Base-by-base conservation (phyloP, 1,140 invertebrate genomes). In the Eupeodes corollae region DNA sequence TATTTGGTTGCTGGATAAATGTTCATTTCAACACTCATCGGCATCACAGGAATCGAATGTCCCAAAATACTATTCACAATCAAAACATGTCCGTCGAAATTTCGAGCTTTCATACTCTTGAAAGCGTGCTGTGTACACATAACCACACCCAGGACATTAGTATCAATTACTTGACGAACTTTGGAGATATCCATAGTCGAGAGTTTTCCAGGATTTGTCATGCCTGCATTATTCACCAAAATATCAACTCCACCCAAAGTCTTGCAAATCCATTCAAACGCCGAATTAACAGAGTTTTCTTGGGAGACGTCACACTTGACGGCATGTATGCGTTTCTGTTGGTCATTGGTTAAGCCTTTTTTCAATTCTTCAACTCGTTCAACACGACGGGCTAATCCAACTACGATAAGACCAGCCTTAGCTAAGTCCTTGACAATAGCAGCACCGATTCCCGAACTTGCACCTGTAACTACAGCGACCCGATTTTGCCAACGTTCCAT, bases 181-280 rank as follows among this genome's bases (percentile, higher is more conserved):
- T 32, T 63, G 47, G 15, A 15, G 19, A 26, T 35, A 61, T 54
- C 71, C 74, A 74, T 55, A 71, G 51, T 53, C 48, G 77, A 74
- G 12, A 67, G 52, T 47, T 64, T 55, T 70, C 79, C 82, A 73
- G 74, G 52, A 71, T 52, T 47, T 0, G 67, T 56, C 0, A 79
- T 52, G 0, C 80, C 85, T 1, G 86, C 85, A 60, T 84, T 86
- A 58, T 88, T 89, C 26, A 89, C 69, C 38, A 86, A 66, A 6
- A 88, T 69, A 57, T 87, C 79, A 1, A 83, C 66, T 8, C 79
- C 77, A 2, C 80, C 82, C 19, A 81, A 66, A 1, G 73, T 73
- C 3, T 72, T 64, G 37, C 78, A 72, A 12, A 79, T 72, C 74
- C 76, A 79, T 43, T 75, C 57, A 53, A 89, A 88, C 35, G 82